phyloP scores from a whole-genome alignment of 2,888 invertebrate species.

The Cetonia aurata region DNA sequence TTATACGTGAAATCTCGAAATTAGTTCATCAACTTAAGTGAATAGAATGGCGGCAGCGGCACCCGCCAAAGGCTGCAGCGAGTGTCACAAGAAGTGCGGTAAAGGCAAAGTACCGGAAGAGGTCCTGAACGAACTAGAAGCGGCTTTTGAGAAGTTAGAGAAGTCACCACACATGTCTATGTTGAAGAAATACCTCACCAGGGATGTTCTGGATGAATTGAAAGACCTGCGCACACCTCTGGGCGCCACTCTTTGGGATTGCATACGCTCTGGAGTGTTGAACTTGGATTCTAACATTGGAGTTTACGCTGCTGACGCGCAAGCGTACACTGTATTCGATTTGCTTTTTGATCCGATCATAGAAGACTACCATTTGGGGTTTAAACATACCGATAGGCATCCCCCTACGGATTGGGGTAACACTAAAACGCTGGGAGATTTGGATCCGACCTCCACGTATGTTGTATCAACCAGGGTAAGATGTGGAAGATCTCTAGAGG shows the following conservation, averaged over 20 bases:
- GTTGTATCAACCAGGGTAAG: slow-evolving; percentile 77
- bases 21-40: no score
- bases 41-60: not conserved
- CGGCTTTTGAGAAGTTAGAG: slow-evolving; percentile 67
- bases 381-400: slow-evolving; percentile 70
- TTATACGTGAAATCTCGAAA: no score
- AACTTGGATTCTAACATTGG: slow-evolving; percentile 77
- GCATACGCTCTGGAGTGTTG: slow-evolving; percentile 75
- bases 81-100: slow-evolving; percentile 53
- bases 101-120: slow-evolving; percentile 55
- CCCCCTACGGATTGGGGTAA: slow-evolving; percentile 75
- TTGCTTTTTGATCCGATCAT: slow-evolving; percentile 78
- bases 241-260: slow-evolving; percentile 74
- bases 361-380: slow-evolving; percentile 76
- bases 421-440: slow-evolving; percentile 67
- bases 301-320: slow-evolving; percentile 77
- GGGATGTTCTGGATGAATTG: slow-evolving; percentile 68
- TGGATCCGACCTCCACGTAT: slow-evolving; percentile 73
- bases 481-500: slow-evolving; percentile 73
- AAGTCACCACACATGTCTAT: slow-evolving; percentile 71
- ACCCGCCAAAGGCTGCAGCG: slow-evolving; percentile 20
- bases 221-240: slow-evolving; percentile 71
- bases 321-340: slow-evolving; percentile 75
- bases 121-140: slow-evolving; percentile 67
- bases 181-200: slow-evolving; percentile 74